phyloP scores from a whole-genome alignment of 2,113 vertebrate species.

The Apaloderma vittatum region DNA sequence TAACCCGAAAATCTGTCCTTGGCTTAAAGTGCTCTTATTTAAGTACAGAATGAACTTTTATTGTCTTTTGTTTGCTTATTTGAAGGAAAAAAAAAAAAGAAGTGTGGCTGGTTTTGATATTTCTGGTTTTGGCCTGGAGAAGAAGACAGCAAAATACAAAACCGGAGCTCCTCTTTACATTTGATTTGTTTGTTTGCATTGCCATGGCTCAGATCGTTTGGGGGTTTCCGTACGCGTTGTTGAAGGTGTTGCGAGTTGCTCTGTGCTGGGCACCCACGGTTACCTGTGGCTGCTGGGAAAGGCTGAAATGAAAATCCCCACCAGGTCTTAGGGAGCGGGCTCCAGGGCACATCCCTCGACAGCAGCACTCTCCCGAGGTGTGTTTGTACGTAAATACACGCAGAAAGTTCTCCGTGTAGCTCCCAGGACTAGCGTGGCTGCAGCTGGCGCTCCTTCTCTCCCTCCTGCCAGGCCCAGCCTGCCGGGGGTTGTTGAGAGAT shows the following conservation, averaged over 20 bases:
- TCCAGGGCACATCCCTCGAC: not conserved
- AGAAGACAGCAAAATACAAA: not conserved
- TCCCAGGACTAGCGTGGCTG: rapidly evolving
- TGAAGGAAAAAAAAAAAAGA: not conserved
- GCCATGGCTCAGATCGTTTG: rapidly evolving
- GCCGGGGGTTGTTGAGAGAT: not conserved
- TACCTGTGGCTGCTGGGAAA: not conserved
- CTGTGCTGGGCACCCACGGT: not conserved
- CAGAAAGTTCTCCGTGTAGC: not conserved
- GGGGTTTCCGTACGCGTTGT: not conserved
- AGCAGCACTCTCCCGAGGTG: not conserved
- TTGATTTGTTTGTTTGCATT: not conserved
- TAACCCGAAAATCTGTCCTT: not conserved
- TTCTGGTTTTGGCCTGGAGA: not conserved
- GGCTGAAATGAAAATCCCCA: rapidly evolving
- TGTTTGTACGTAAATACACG: not conserved
- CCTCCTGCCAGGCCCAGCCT: rapidly evolving
- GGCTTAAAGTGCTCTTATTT: not conserved
- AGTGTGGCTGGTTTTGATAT: not conserved
- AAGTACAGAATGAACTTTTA: not conserved
- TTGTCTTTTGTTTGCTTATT: not conserved
- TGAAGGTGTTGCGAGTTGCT: not conserved
- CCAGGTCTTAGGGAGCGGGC: not conserved
- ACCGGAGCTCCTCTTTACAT: not conserved
- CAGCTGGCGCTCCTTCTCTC: not conserved